phyloP scores from a whole-genome alignment of 1,140 invertebrate genomes.

The Ips typographus region DNA sequence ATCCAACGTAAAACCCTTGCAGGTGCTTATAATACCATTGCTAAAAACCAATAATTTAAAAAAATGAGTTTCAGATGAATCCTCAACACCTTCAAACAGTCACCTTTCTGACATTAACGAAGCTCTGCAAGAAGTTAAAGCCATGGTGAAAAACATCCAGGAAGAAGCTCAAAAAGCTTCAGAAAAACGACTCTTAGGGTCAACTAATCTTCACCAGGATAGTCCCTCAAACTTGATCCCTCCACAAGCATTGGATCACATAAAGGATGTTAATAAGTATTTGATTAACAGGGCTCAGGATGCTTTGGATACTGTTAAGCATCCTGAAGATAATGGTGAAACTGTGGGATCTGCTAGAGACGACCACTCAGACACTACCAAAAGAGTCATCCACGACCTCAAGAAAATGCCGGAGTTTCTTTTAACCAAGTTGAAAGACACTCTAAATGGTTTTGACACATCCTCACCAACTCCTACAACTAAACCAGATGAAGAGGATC shows the following conservation, averaged over 20 bases:
- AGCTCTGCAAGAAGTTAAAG: conserved; percentile 25
- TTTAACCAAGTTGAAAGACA: conserved; percentile 9
- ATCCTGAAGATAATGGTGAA: not conserved
- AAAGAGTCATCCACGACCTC: conserved; percentile 14
- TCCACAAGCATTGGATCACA: conserved; percentile 14
- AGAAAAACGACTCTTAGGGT: conserved; percentile 10
- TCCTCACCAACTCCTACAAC: not conserved
- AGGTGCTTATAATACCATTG: too few relatives aligned
- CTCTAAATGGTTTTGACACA: conserved; percentile 6
- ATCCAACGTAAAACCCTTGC: too few relatives aligned
- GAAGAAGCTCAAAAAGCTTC: conserved; percentile 22
- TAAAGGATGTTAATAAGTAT: conserved; percentile 27
- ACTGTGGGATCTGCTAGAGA: not conserved
- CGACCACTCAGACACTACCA: conserved; percentile 22
- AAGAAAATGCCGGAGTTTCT: conserved; percentile 29
- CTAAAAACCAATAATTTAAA: too few relatives aligned
- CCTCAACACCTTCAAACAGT: too few relatives aligned
- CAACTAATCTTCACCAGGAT: not conserved
- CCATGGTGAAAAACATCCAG: conserved; percentile 27
- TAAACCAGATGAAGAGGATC: not conserved
- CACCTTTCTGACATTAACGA: conserved; percentile 11
- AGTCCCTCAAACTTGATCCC: not conserved
- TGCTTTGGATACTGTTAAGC: conserved; percentile 14
- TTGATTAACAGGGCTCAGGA: conserved; percentile 27
- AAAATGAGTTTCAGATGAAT: too few relatives aligned